phyloP scores from a whole-genome alignment of 2,113 vertebrate species.

The Halcyon senegalensis region DNA sequence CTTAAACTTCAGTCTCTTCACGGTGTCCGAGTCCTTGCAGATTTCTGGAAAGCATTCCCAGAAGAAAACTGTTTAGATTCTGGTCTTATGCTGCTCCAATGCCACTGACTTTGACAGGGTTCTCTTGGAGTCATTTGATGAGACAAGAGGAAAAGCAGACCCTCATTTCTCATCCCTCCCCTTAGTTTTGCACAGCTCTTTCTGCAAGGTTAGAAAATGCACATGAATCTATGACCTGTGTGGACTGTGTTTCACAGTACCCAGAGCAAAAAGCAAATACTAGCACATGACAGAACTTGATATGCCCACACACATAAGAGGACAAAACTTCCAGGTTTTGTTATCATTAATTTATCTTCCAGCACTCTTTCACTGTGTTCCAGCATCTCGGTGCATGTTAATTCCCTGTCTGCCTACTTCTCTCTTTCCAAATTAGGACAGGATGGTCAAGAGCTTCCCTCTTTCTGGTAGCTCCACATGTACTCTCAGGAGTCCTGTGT shows the following conservation, averaged over 20 bases:
- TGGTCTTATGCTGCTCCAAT: neutral
- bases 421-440: neutral
- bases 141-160: neutral
- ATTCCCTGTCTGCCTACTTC: neutral
- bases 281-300: neutral
- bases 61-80: neutral
- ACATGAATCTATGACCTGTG: neutral
- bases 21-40: neutral
- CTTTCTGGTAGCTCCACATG: neutral
- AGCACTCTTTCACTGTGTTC: neutral
- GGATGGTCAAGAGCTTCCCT: neutral
- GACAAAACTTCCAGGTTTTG: neutral
- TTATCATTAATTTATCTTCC: neutral
- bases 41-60: neutral
- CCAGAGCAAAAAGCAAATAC: neutral
- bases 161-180: neutral
- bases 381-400: neutral
- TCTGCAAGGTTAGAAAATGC: neutral
- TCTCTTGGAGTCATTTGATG: neutral
- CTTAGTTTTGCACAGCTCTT: neutral
- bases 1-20: constrained; percentile 21
- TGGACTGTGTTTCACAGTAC: neutral
- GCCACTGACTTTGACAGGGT: neutral
- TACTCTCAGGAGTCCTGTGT: neutral
- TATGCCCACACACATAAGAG: neutral